Conservation (phyloP, 2,113 vertebrate species). For the Ceyx cyanopectus region DNA sequence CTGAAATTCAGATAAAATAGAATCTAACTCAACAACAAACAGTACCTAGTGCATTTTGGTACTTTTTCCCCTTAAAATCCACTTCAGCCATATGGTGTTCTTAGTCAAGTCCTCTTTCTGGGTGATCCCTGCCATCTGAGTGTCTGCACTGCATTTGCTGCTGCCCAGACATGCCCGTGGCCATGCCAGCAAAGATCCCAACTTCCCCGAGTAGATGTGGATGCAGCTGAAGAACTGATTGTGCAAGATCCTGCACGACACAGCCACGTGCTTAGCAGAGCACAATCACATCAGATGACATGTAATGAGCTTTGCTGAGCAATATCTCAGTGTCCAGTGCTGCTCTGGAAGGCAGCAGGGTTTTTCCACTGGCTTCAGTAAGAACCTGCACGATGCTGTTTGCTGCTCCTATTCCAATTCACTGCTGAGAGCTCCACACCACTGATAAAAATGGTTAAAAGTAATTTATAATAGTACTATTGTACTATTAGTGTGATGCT, state of each 20-base stretch:
- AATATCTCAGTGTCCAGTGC: background rate
- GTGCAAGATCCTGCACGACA: background rate
- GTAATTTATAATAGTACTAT: background rate
- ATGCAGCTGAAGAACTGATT: background rate
- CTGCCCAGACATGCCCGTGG: background rate
- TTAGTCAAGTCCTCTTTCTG: background rate
- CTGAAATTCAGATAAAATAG: background rate
- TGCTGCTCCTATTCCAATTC: background rate
- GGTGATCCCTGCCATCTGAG: background rate
- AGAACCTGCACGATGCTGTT: background rate
- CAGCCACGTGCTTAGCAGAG: background rate
- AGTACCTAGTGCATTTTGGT: background rate
- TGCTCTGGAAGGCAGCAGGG: background rate
- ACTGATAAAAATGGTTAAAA: background rate
- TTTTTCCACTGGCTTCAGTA: background rate
- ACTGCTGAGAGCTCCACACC: background rate
- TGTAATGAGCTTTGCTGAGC: background rate
- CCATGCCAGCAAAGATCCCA: background rate
- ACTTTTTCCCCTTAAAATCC: background rate
- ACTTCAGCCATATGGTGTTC: background rate
- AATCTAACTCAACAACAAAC: background rate
- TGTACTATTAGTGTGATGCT: background rate
- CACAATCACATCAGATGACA: background rate
- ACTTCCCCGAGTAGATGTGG: background rate
- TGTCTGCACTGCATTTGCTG: background rate